These are phyloP conservation scores for Chascanopsetta lugubris DNA, from an alignment of 2,113 vertebrate species.

Conservation along the genomic window DNA sequence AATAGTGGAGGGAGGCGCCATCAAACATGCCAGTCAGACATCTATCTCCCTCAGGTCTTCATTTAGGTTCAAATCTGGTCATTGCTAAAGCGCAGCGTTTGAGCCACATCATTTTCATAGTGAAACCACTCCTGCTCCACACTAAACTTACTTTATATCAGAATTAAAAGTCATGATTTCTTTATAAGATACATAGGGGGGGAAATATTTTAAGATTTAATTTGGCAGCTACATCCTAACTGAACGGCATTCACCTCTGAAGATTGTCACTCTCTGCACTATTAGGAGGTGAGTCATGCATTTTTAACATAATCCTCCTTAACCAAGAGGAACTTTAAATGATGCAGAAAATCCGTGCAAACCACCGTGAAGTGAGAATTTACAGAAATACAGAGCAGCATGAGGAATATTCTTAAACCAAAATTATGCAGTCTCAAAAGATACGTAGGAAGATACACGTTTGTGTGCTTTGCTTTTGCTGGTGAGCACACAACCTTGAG, in stretches of 20 bases:
- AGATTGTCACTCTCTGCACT: slow-evolving; percentile 5
- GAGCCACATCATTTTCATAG: background rate
- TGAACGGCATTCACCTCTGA: slow-evolving; percentile 13
- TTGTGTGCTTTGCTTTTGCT: background rate
- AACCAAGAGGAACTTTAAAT: slow-evolving; percentile 11
- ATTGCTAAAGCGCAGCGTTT: background rate
- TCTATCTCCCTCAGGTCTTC: background rate
- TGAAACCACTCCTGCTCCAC: background rate
- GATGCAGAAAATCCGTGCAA: slow-evolving; percentile 12
- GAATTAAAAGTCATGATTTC: no score
- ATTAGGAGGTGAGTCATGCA: slow-evolving; percentile 4
- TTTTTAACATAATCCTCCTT: slow-evolving; percentile 6
- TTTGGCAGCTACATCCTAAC: slow-evolving; percentile 19
- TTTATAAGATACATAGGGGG: no score
- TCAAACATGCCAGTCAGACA: background rate
- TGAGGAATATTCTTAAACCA: background rate
- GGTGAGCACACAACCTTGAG: background rate
- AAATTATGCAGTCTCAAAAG: slow-evolving; percentile 1
- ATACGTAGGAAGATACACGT: background rate
- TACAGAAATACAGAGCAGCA: background rate
- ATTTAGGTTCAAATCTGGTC: background rate
- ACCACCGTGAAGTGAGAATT: slow-evolving; percentile 16
- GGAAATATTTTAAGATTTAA: slow-evolving; percentile 21
- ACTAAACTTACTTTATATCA: no score
- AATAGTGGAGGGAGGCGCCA: background rate